Evolutionary conservation across 2,797 vertebrate genomes (phyloP).

Genomic region (Siniperca obscura): DNA sequence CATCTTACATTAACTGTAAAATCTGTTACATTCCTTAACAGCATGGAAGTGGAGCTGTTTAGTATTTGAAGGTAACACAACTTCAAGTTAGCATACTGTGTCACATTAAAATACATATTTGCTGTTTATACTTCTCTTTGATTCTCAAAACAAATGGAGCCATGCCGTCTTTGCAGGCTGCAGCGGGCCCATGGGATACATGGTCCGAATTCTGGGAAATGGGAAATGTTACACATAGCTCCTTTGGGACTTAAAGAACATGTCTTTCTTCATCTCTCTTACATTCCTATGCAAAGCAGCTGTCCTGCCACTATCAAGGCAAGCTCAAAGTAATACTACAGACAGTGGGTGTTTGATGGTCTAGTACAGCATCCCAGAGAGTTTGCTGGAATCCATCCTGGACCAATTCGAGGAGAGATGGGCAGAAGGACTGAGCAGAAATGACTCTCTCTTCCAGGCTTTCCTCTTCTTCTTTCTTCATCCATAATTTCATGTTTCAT

Average conservation of each 20-base stretch:
- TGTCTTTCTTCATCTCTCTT: slow-evolving; percentile 20
- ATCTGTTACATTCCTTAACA: not conserved
- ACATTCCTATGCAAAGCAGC: slow-evolving; percentile 20
- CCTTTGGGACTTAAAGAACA: not conserved
- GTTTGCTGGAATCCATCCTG: slow-evolving; percentile 41
- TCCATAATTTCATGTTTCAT: slow-evolving; percentile 2
- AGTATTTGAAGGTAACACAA: not conserved
- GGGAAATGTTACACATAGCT: slow-evolving; percentile 25
- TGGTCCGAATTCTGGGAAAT: not conserved
- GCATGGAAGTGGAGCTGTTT: not conserved
- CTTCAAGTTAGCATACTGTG: not conserved
- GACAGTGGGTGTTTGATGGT: slow-evolving; percentile 32
- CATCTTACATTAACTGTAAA: not conserved
- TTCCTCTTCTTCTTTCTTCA: slow-evolving; percentile 7
- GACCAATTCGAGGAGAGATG: slow-evolving; percentile 25
- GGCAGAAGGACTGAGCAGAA: slow-evolving; percentile 16
- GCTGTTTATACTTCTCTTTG: not conserved
- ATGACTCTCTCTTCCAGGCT: not conserved
- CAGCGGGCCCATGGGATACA: not conserved
- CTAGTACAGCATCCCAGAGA: slow-evolving; percentile 16
- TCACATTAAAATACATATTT: not conserved
- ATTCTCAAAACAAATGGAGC: not conserved
- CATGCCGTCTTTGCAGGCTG: not conserved
- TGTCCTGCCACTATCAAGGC: slow-evolving; percentile 13
- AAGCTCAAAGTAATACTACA: slow-evolving; percentile 29